A percentile compares a stretch with the other conserved stretches of the same genome.
Evolutionary conservation across 2,797 vertebrate species (phyloP).

Genomic region (Diplodus sargus): DNA sequence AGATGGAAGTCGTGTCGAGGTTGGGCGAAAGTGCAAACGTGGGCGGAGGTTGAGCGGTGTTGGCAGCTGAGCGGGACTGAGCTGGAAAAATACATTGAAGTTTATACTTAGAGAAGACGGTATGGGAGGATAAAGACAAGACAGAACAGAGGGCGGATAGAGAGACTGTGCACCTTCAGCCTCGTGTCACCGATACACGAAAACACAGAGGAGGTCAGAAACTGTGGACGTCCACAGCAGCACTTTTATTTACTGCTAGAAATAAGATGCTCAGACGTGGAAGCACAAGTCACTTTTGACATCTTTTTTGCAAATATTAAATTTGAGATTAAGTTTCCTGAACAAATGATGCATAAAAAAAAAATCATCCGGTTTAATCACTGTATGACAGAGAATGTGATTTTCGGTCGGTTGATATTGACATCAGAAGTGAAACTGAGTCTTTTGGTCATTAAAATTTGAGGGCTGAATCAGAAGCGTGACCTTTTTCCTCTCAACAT

Average conservation of each 20-base stretch:
- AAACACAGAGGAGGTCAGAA: background rate
- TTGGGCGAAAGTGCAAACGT: conserved; percentile 42
- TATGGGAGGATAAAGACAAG: conserved; percentile 4
- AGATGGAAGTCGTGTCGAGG: conserved; percentile 40
- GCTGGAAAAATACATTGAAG: background rate
- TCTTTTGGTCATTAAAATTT: background rate
- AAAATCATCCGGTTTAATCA: background rate
- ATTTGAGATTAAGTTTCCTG: background rate
- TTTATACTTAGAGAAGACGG: background rate
- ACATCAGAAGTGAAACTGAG: conserved; percentile 4
- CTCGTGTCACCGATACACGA: conserved; percentile 1
- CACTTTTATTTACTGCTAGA: background rate
- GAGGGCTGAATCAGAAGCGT: background rate
- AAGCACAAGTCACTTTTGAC: too few species aligned
- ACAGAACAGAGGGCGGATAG: background rate
- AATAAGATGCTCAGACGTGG: background rate
- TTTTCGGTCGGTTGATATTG: background rate
- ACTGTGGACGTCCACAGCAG: background rate
- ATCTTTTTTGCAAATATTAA: background rate
- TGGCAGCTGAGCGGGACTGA: background rate
- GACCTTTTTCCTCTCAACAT: conserved; percentile 22
- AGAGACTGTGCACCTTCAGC: background rate
- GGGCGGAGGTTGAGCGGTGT: conserved; percentile 35
- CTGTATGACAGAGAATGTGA: too few species aligned
- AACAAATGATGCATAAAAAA: background rate